Evolutionary conservation across 1,140 invertebrate species (phyloP).

Genomic region (Lepidurus arcticus): DNA sequence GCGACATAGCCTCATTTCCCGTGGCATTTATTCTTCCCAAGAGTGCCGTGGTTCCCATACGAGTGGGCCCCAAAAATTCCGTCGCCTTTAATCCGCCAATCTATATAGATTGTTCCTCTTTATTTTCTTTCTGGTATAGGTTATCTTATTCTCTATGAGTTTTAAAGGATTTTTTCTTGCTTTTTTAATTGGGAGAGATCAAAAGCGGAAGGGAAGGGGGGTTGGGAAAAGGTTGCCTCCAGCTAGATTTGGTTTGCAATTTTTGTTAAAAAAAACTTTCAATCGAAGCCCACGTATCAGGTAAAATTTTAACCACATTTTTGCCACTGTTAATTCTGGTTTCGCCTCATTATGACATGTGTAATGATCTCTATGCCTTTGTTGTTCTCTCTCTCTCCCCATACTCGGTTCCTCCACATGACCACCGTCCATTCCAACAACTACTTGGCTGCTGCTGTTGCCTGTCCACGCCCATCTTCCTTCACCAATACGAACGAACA

Average conservation of each 20-base stretch:
- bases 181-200: slow-evolving; percentile 26
- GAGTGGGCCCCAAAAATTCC: background rate
- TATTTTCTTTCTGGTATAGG: background rate
- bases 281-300: slow-evolving; percentile 3
- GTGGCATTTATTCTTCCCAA: background rate
- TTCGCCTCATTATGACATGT: slow-evolving; percentile 35
- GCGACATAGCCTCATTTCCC: background rate
- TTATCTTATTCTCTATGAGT: background rate
- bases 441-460: slow-evolving; percentile 3
- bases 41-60: background rate
- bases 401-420: slow-evolving; percentile 24
- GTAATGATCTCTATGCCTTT: slow-evolving; percentile 36
- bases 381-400: slow-evolving; percentile 20
- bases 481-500: slow-evolving; percentile 2
- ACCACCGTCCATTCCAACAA: slow-evolving; percentile 28
- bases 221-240: too few species aligned
- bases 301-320: slow-evolving; percentile 27
- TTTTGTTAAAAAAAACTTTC: background rate
- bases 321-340: slow-evolving; percentile 33
- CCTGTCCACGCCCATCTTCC: slow-evolving; percentile 23
- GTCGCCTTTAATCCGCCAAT: background rate
- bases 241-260: background rate
- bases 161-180: slow-evolving; percentile 12
- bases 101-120: background rate
- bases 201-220: too few species aligned